A percentile compares a stretch with the other conserved stretches of the same genome.
These are phyloP conservation scores for Acanthococcus lagerstroemiae DNA, from an alignment of 2,888 invertebrate species.

Conservation along the genomic window DNA sequence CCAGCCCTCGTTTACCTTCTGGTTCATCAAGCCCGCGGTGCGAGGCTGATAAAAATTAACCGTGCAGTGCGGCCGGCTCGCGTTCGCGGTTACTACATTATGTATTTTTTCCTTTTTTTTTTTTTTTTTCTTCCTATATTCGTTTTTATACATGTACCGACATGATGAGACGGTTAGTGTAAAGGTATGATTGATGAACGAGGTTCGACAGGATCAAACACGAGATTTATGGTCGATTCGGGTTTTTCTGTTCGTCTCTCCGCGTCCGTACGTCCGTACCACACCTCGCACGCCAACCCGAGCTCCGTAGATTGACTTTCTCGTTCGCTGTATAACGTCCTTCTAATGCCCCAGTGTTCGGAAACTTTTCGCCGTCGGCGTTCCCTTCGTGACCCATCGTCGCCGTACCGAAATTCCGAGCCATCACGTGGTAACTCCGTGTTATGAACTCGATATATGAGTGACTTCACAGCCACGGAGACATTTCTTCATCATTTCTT, in stretches of 20 bases:
- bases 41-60: too few relatives aligned
- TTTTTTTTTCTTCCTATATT: conserved; percentile 4
- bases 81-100: too few relatives aligned
- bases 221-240: conserved; percentile 28
- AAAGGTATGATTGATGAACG: conserved; percentile 26
- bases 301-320: conserved; percentile 18
- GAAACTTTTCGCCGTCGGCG: neutral
- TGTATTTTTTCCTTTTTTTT: too few relatives aligned
- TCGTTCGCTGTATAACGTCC: conserved; percentile 2
- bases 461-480: too few relatives aligned
- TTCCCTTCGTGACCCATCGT: too few relatives aligned
- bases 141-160: conserved; percentile 22
- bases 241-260: conserved; percentile 1
- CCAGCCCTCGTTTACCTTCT: neutral
- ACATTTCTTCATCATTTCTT: too few relatives aligned
- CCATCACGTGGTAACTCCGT: too few relatives aligned
- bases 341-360: neutral
- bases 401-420: too few relatives aligned
- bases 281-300: conserved; percentile 16
- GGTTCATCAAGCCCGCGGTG: neutral
- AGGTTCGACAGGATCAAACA: conserved; percentile 30
- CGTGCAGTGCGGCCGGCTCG: neutral
- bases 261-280: conserved; percentile 2
- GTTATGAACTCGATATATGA: too few relatives aligned
- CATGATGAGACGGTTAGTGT: conserved; percentile 17